Evolutionary conservation across 2,797 vertebrate genomes (phyloP).

Genomic region (Chromobotia macracanthus): DNA sequence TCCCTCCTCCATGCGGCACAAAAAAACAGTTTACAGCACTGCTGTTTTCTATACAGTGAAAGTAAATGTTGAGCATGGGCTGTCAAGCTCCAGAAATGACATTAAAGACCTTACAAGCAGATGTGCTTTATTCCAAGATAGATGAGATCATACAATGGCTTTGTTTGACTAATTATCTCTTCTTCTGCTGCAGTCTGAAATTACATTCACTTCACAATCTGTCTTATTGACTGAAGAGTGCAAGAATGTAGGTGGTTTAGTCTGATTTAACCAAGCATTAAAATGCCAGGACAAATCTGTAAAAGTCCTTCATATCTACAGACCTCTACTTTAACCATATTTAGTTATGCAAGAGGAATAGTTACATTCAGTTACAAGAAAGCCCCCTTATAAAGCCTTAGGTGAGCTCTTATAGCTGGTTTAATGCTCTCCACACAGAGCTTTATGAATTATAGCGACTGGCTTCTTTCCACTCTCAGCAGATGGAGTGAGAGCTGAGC

Average conservation of each 20-base stretch:
- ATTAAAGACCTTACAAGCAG: no score
- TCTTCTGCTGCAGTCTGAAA: no score
- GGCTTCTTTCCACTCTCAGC: constrained; percentile 46
- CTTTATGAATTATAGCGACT: constrained; percentile 49
- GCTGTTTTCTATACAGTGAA: not conserved
- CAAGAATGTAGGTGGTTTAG: constrained; percentile 32
- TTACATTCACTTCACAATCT: not conserved
- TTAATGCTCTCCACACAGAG: constrained; percentile 54
- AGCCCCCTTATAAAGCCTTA: constrained; percentile 54
- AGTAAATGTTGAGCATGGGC: no score
- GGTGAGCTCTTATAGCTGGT: constrained; percentile 45
- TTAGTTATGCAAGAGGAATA: constrained; percentile 16
- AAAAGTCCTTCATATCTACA: constrained; percentile 2
- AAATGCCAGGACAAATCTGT: constrained; percentile 22
- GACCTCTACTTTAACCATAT: constrained; percentile 10
- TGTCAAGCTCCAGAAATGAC: not conserved
- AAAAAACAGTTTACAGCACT: not conserved
- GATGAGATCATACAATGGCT: no score
- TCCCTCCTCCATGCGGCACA: not conserved
- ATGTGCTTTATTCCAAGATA: no score
- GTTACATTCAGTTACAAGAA: constrained; percentile 54
- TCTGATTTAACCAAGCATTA: constrained; percentile 4
- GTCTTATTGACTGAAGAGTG: constrained; percentile 11
- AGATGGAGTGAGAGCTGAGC: constrained; percentile 63
- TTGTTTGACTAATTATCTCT: no score